Evolutionary conservation across 2,113 vertebrate genomes (phyloP), one percentile per base, ranked within the genome.

Genomic region (Nymphicus hollandicus): DNA sequence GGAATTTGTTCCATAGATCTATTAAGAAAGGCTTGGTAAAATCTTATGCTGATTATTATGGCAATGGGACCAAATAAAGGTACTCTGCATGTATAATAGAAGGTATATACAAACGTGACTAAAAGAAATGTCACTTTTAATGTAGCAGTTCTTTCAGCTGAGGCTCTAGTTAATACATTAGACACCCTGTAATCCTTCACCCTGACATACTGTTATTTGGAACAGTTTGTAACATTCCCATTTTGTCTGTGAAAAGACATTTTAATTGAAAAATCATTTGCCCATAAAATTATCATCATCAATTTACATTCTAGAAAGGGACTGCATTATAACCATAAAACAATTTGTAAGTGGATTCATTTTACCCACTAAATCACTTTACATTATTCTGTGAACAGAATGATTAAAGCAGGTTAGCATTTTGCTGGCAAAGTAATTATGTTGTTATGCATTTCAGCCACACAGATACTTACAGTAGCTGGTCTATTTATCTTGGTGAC

Each of bases 261-360:
- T 98, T 98, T 98, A 98, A 98, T 98, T 98, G 97, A 98, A 98
- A 98, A 98, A 98, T 97, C 96, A 97, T 98, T 98, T 98, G 95
- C 97, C 97, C 98, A 97, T 98, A 97, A 97, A 98, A 98, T 98
- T 96, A 97, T 97, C 89, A 96, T 97, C 97, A 97, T 98, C 97
- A 97, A 95, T 97, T 98, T 94, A 96, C 89, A 96, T 97, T 97
- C 96, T 95, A 97, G 93, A 96, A 96, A 98, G 81, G 85, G 91
- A 81, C 93, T 97, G 88, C 89, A 92, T 97, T 96, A 97, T 92
- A 96, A 97, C 96, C 96, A 97, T 97, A 97, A 98, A 98, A 98
- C 97, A 97, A 97, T 97, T 97, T 98, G 96, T 96, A 97, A 98
- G 97, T 97, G 91, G 96, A 96, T 98, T 96, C 96, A 95, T 97